These are phyloP conservation scores for Acipenser transmontanus DNA, from an alignment of 2,797 vertebrate species.

Conservation along the genomic window DNA sequence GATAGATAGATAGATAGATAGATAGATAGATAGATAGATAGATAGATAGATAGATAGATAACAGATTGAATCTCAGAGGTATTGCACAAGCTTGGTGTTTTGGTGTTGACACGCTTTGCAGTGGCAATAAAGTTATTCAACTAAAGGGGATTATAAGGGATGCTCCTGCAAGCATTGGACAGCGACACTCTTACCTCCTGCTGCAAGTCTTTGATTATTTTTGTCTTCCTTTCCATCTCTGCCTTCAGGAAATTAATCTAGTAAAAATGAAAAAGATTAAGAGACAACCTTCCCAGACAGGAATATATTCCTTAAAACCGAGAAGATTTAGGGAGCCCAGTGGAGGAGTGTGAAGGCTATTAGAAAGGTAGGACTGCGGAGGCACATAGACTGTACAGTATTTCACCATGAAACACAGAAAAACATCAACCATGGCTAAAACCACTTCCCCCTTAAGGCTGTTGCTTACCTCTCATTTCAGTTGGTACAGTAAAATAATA, in stretches of 20 bases:
- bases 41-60: background rate
- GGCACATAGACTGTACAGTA: too few species aligned
- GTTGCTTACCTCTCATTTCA: too few species aligned
- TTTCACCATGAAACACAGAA: too few species aligned
- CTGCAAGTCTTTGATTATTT: conserved; percentile 95
- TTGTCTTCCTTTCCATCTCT: conserved; percentile 95
- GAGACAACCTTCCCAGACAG: background rate
- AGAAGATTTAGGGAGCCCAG: too few species aligned
- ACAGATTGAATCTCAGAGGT: background rate
- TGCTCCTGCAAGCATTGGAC: background rate
- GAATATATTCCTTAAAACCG: too few species aligned
- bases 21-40: conserved; percentile 3
- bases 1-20: background rate
- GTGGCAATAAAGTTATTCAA: background rate
- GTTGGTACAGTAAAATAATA: too few species aligned
- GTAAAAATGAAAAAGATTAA: conserved; percentile 23
- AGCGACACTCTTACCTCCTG: conserved; percentile 78
- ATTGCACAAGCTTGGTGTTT: background rate
- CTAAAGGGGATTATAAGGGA: background rate
- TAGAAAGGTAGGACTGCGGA: too few species aligned
- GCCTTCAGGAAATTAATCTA: conserved; percentile 95
- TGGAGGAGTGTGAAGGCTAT: too few species aligned
- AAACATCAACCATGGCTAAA: too few species aligned
- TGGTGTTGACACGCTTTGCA: background rate
- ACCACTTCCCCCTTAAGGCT: too few species aligned